Evolutionary conservation across 2,888 invertebrate genomes (phyloP).

Genomic region (Sarcophaga carnaria): DNA sequence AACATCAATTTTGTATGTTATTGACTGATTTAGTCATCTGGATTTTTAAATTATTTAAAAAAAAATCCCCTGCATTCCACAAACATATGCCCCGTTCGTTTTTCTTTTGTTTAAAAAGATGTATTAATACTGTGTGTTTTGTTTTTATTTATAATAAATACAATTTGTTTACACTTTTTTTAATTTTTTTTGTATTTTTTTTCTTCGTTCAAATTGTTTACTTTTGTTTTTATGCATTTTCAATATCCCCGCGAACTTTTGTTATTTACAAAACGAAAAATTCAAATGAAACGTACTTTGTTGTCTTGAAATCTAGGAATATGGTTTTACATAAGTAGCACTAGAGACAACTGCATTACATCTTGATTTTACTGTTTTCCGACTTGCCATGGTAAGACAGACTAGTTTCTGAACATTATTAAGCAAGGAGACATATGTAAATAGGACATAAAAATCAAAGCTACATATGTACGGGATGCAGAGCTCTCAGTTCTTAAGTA

Average conservation of each 20-base stretch:
- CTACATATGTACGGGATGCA: too few relatives aligned
- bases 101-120: background rate
- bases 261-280: too few relatives aligned
- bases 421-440: too few relatives aligned
- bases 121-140: slow-evolving; percentile 7
- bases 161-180: slow-evolving; percentile 47
- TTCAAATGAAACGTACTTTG: too few relatives aligned
- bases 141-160: slow-evolving; percentile 11
- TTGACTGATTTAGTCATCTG: slow-evolving; percentile 25
- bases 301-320: too few relatives aligned
- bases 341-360: too few relatives aligned
- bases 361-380: too few relatives aligned
- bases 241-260: background rate
- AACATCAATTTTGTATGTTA: background rate
- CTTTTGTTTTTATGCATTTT: slow-evolving; percentile 32
- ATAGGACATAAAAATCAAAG: too few relatives aligned
- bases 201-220: slow-evolving; percentile 16
- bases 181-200: background rate
- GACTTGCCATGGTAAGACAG: too few relatives aligned
- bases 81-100: background rate
- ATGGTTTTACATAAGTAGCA: too few relatives aligned
- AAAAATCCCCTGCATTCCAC: background rate
- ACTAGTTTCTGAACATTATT: too few relatives aligned
- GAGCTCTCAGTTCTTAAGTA: too few relatives aligned
- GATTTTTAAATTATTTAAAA: slow-evolving; percentile 7